These are phyloP conservation scores for Physeter macrocephalus DNA, from an alignment of 2,113 vertebrate genomes.

Conservation along the genomic window DNA sequence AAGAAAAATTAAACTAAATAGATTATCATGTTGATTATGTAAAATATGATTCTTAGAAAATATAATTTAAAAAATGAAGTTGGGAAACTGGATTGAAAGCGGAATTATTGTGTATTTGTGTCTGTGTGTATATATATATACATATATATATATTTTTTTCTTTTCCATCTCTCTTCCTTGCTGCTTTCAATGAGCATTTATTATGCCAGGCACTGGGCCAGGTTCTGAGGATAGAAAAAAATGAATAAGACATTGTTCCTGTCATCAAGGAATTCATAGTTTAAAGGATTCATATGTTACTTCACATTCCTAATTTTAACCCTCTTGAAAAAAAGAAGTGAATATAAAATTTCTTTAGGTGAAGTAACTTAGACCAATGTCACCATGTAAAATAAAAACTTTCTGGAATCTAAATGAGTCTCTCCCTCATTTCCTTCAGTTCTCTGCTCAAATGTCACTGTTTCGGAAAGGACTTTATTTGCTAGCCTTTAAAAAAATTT, in stretches of 20 bases:
- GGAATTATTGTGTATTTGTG: background rate
- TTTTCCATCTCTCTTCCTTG: background rate
- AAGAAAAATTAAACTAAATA: background rate
- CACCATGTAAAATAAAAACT: background rate
- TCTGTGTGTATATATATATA: rapidly evolving
- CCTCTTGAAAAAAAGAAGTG: background rate
- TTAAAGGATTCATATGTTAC: background rate
- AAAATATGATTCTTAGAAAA: background rate
- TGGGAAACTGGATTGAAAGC: background rate
- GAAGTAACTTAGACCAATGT: background rate
- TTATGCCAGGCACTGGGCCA: background rate
- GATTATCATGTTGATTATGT: background rate
- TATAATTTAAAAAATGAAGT: background rate
- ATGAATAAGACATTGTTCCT: background rate
- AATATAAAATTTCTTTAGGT: background rate
- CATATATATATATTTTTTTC: background rate
- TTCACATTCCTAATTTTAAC: background rate
- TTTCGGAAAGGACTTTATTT: background rate
- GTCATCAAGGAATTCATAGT: background rate
- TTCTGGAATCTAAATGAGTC: background rate
- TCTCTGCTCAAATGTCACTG: background rate
- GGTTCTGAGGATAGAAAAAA: background rate
- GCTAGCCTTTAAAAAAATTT: too few species aligned
- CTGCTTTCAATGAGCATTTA: background rate
- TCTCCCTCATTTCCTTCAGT: background rate